Conservation (phyloP, 2,888 invertebrate genomes). For the Laspeyria flexula region DNA sequence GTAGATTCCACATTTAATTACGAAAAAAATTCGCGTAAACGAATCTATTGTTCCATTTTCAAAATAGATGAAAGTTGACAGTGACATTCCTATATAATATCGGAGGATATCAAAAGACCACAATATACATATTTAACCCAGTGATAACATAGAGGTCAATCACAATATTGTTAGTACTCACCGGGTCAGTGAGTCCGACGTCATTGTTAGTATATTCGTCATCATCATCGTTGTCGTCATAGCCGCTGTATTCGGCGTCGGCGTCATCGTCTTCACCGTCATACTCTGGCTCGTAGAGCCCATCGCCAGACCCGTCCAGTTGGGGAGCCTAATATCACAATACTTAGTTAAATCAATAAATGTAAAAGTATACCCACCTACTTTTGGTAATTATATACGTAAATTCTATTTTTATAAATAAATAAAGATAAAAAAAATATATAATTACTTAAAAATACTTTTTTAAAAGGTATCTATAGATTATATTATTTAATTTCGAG, state of each 20-base stretch:
- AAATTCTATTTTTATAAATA: too few species aligned
- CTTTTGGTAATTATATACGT: too few species aligned
- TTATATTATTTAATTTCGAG: too few species aligned
- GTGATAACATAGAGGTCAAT: not conserved
- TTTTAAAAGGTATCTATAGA: too few species aligned
- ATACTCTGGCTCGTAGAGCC: constrained; percentile 75
- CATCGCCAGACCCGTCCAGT: constrained; percentile 69
- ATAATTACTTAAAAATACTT: too few species aligned
- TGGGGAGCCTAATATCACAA: constrained; percentile 14
- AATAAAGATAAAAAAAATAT: too few species aligned
- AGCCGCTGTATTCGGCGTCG: constrained; percentile 70
- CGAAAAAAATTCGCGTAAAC: not conserved
- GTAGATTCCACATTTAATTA: not conserved
- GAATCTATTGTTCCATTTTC: not conserved
- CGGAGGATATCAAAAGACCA: not conserved
- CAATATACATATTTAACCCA: not conserved
- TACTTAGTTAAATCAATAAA: too few species aligned
- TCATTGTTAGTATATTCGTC: constrained; percentile 64
- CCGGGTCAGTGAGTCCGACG: constrained; percentile 58
- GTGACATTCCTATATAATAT: not conserved
- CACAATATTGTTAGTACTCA: constrained; percentile 51
- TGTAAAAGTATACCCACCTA: too few species aligned
- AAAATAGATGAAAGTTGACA: not conserved
- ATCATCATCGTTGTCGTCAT: constrained; percentile 64
- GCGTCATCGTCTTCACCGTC: constrained; percentile 72